These are phyloP conservation scores for Drosophila picticornis DNA, from an alignment of 2,888 invertebrate genomes.

Conservation along the genomic window DNA sequence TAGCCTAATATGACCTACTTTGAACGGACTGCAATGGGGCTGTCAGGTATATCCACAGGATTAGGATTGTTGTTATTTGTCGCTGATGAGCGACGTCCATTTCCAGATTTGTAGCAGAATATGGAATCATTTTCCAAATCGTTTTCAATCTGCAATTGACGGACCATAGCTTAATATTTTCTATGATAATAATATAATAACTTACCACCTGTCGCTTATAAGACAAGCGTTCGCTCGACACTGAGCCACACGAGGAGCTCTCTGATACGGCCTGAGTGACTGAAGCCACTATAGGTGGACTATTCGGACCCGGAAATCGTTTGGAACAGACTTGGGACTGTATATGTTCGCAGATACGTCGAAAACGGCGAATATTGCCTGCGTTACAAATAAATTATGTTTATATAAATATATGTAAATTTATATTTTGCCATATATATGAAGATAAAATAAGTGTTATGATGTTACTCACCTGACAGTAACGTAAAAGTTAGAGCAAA, in stretches of 20 bases:
- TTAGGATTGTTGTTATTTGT: constrained; percentile 85
- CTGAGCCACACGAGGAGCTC: constrained; percentile 85
- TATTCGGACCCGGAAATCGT: constrained; percentile 86
- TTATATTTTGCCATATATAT: background rate
- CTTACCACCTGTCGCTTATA: constrained; percentile 84
- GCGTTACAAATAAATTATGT: background rate
- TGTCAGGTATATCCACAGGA: constrained; percentile 83
- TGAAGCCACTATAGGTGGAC: constrained; percentile 84
- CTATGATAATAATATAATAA: background rate
- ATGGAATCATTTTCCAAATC: constrained; percentile 85
- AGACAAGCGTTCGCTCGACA: constrained; percentile 85
- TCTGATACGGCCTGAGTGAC: constrained; percentile 86
- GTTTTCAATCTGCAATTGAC: constrained; percentile 82
- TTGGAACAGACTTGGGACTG: constrained; percentile 92
- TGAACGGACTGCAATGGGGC: constrained; percentile 85
- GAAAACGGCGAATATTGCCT: constrained; percentile 97
- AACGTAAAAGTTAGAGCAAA: constrained; percentile 98
- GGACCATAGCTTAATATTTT: background rate
- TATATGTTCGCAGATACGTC: constrained; percentile 98
- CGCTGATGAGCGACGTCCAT: constrained; percentile 84
- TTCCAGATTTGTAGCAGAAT: constrained; percentile 85
- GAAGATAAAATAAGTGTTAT: background rate
- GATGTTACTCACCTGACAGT: constrained; percentile 90
- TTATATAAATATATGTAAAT: background rate
- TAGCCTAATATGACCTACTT: constrained; percentile 74